Evolutionary conservation across 2,888 invertebrate species (phyloP), one percentile per base, ranked within the genome.

Genomic region (Harpagoxenus sublaevis): DNA sequence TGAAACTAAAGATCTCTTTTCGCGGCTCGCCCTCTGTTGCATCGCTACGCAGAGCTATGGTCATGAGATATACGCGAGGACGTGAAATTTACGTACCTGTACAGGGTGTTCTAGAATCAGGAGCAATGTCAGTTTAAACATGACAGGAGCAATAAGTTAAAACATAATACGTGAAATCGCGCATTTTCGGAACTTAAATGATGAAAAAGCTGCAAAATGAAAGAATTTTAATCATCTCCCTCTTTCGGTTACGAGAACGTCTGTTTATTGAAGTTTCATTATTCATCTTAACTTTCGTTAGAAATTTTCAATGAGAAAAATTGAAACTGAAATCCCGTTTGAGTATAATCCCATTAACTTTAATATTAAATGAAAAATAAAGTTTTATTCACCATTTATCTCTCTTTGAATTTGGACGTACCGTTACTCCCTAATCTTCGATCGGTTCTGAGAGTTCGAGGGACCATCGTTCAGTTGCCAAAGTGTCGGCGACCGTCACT

Each of bases 21-120:
- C 28, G 23, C 73, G 42, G 31, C 45, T 48, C 31, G 35, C 12
- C 5, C 23, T 78, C 1, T 23, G 23, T 79, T 12, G 45, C 15
- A 18, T 57, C 45, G 42, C 10, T 55, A 68, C 68, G 15, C 5
- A 35, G 23, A 60, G 35, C n/a, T 45, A 42, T 8, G 28, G 39
- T n/a, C n/a, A n/a, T 3, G 45, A 57, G 57, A 57, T 57, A 12
- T 55, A 68, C 15, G 65, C 9, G 55, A 78, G 45, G 6, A 57
- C 12, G 57, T 68, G 31, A 70, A 66, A 78, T 78, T 78, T 57
- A 78, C 55, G 23, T 57, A 55, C 15, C n/a, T 2, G 15, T 9
- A 55, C 9, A 15, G 66, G 66, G 31, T 78, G 45, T 31, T 28
- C 55, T n/a, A 28, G 9, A 70, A 78, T 28, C 53, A 12, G 39